Base-by-base conservation (phyloP, 2,888 invertebrate genomes). In the Rhamphomyia laevipes region DNA sequence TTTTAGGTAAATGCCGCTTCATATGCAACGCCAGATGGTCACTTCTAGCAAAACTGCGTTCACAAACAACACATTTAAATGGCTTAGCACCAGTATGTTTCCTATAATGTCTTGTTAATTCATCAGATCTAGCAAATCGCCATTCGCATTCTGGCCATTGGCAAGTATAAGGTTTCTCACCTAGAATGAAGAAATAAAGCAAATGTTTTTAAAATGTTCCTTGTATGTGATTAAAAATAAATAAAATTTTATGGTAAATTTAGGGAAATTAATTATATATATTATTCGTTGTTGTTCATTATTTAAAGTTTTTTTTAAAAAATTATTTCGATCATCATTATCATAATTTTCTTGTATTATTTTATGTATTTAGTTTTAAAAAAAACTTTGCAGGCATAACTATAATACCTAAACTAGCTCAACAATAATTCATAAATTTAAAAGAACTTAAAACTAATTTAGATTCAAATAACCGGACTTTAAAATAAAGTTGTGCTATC, bases 141-240 rank as follows among this genome's bases (percentile, higher is more conserved):
- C 95, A 96, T 67, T 93, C 92, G 74, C 95, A 96, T 65, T 94
- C 94, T 44, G 92, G 91, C 95, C 95, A 95, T 67, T 91, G 91
- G 74, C 95, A 95, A 66, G 91, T 89, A 74, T 95, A 96, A 57
- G 95, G 95, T 73, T 96, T 96, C 73, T 96, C 95, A 60, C 95
- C 95, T 93, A 77, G 11, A 69, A 67, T 48, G 54, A 57, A 31
- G 58, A 45, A 51, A 40, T 46, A 43, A 46, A n/a, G n/a, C n/a
- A n/a, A n/a, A n/a, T n/a, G n/a, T n/a, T 52, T 48, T 12, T 10
- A 21, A 33, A 23, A 15, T 9, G 1, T 6, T 3, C 9, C 11
- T 12, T 18, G 21, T 18, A 9, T n/a, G 17, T 15, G 13, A 15
- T 6, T 18, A 10, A 15, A n/a, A n/a, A 16, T 16, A 37, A 18